These are phyloP conservation scores for Clarias macrocephalus DNA, from an alignment of 2,113 vertebrate species.

Conservation along the genomic window DNA sequence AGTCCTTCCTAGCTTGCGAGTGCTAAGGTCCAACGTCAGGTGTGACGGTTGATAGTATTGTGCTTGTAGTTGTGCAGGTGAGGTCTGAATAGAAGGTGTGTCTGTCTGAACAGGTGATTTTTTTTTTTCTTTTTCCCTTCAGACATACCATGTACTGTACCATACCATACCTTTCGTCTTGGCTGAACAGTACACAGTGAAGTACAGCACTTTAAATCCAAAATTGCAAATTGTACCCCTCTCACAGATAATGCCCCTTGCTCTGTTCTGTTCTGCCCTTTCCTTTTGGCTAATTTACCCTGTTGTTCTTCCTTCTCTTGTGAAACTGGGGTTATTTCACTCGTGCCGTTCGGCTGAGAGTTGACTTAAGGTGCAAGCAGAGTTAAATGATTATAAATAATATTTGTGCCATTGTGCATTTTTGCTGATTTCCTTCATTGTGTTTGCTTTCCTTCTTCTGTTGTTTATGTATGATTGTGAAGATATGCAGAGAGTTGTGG, in stretches of 20 bases:
- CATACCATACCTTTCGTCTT: conserved; percentile 44
- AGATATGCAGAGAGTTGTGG: conserved; percentile 51
- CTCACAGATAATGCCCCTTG: neutral
- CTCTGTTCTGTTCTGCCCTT: neutral
- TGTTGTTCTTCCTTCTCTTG: conserved; percentile 11
- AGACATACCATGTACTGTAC: neutral
- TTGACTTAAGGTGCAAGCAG: neutral
- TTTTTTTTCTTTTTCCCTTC: neutral
- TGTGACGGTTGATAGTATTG: conserved; percentile 29
- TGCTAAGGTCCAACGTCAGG: conserved; percentile 38
- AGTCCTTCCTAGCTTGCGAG: conserved; percentile 15
- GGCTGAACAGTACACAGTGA: conserved; percentile 17
- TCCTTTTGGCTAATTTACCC: neutral
- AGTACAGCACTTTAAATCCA: conserved; percentile 9
- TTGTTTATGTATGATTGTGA: conserved; percentile 67
- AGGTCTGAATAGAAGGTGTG: conserved; percentile 41
- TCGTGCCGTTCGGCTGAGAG: neutral
- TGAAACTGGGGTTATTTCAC: neutral
- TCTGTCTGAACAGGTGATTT: conserved; percentile 32
- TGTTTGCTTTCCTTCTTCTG: conserved; percentile 59
- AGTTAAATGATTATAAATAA: conserved; percentile 63
- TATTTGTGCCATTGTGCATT: conserved; percentile 67
- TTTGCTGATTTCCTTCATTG: conserved; percentile 66
- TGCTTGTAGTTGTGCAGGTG: conserved; percentile 28
- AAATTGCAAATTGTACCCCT: neutral